These are phyloP conservation scores for Scomber japonicus DNA, from an alignment of 2,113 vertebrate genomes.

Conservation along the genomic window DNA sequence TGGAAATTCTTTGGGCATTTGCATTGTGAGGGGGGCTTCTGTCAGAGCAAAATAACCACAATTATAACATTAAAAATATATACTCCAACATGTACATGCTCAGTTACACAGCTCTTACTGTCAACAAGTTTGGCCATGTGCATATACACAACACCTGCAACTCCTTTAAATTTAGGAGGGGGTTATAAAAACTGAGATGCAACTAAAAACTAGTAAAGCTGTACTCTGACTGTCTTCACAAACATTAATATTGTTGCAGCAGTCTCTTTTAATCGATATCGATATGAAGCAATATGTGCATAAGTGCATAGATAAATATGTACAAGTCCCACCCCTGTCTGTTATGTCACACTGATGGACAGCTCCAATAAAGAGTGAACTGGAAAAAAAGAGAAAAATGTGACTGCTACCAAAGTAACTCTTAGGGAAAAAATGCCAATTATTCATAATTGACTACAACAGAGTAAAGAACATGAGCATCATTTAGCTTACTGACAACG, in stretches of 20 bases:
- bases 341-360: not conserved
- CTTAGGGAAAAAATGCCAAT: not conserved
- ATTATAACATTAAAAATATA: not conserved
- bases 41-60: not conserved
- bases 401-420: not conserved
- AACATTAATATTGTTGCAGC: not conserved
- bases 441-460: not conserved
- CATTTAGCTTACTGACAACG: not conserved
- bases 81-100: not conserved
- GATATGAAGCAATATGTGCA: not conserved
- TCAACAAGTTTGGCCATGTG: not conserved
- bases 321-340: not conserved
- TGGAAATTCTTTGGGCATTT: conserved; percentile 22
- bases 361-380: not conserved
- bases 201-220: not conserved
- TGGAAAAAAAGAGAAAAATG: not conserved
- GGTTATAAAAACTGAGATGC: not conserved
- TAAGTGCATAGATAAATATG: too few relatives aligned
- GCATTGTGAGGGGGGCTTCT: not conserved
- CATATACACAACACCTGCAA: not conserved
- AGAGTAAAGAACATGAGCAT: not conserved
- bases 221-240: not conserved
- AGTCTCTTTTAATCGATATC: not conserved
- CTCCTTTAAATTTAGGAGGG: not conserved
- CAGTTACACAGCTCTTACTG: conserved; percentile 6